A percentile compares a stretch with the other conserved stretches of the same genome.
Conservation (phyloP, 2,113 vertebrate genomes). For the Phyllostomus discolor region DNA sequence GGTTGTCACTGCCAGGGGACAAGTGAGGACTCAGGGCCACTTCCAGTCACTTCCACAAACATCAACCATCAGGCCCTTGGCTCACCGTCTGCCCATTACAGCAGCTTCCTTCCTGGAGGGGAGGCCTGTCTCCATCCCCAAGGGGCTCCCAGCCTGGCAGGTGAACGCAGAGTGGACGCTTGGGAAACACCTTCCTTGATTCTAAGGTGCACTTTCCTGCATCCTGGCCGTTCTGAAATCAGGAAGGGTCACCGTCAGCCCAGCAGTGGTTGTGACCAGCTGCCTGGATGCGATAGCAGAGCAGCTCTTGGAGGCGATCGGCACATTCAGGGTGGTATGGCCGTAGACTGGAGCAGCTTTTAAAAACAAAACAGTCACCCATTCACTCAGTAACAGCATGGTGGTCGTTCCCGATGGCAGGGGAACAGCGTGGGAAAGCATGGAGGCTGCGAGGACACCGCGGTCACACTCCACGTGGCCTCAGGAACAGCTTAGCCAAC, state of each 20-base stretch:
- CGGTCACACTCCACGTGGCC: neutral
- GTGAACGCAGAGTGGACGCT: neutral
- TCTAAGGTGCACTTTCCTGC: neutral
- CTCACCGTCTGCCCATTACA: neutral
- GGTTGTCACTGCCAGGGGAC: neutral
- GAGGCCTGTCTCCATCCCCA: neutral
- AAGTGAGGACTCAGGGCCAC: neutral
- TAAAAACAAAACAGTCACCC: too few relatives aligned
- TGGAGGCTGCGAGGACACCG: accelerated
- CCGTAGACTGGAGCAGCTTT: neutral
- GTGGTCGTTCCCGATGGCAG: neutral
- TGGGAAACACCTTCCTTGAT: neutral
- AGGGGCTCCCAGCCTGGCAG: neutral
- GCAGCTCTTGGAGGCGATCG: neutral
- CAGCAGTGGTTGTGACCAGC: neutral
- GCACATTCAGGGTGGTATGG: too few relatives aligned
- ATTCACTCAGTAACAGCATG: neutral
- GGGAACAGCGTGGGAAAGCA: neutral
- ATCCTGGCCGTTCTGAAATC: neutral
- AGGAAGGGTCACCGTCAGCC: neutral
- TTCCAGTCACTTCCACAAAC: neutral
- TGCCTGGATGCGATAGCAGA: neutral
- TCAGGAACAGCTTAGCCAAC: neutral
- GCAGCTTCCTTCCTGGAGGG: neutral
- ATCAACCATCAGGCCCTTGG: neutral